Base-by-base conservation (phyloP, 2,888 invertebrate genomes). In the Myopa testacea region DNA sequence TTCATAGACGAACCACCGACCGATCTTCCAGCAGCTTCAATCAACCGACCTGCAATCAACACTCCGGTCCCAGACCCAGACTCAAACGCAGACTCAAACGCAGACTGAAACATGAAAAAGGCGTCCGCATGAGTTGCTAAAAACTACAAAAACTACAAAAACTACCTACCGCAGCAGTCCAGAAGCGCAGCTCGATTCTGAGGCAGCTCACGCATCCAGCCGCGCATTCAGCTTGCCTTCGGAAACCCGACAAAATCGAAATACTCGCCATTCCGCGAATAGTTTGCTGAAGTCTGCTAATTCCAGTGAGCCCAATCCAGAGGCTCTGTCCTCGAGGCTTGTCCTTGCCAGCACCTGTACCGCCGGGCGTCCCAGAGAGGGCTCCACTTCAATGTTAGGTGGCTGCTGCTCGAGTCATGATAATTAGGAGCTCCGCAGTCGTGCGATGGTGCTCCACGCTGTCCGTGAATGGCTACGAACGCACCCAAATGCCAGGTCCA, bases 231-330 rank as follows among this genome's bases (percentile, higher is more conserved):
- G 16, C 72, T 3, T 12, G 65, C 40, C 34, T 63, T 63, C 26
- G 34, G 34, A 75, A 67, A 74, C 50, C 74, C 74, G 67, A 75
- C 67, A 55, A 75, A 75, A 75, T 65, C 37, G 65, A 74, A 67
- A 52, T 65, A 26, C 7, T 34, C 7, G n/a, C 38, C 50, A 75
- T 67, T 55, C 75, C 67, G 67, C 38, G 67, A 58, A 75, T 75
- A 19, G n/a, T 55, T 67, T n/a, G 12, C 55, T 67, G 67, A 55
- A 75, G 67, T 37, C 40, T 55, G 75, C 67, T 67, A 67, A 75
- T 68, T 75, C 67, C 75, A 4, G 65, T 16, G 65, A 40, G 6
- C 5, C 40, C 38, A 55, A 37, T 72, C 62, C 7, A 19, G 19
- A 26, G 67, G 10, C 34, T 38, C n/a, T 26, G 19, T 70, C 34